Base-by-base conservation (phyloP, 2,113 vertebrate species). In the Spea multiplicata region DNA sequence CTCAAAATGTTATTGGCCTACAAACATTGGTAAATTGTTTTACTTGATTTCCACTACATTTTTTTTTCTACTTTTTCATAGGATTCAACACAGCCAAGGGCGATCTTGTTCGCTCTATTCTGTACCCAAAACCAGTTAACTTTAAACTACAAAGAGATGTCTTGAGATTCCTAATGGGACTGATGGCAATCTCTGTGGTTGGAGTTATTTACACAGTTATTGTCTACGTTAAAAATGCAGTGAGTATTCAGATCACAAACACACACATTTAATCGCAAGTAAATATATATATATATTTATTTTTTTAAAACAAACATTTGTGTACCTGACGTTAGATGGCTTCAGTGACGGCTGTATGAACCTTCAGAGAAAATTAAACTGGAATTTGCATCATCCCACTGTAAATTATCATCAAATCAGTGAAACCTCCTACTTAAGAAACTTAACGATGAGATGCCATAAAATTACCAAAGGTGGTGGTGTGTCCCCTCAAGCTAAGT, bases 61-160 rank as follows among this genome's bases (percentile, higher is more conserved):
- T 49, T 70, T 8, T 16, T 3, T 52, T 71, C 3, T 70, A 13
- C 13, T 8, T 50, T 64, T 14, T 66, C 84, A 50, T 73, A 94
- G 93, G 93, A 49, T 93, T 94, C 86, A 92, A 84, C 83, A 93
- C 93, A 53, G 90, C 92, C 8, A 93, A 93, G 64, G 93, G 93
- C 1, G 91, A 93, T 75, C 88, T 94, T 0, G 91, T 93, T 76
- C 87, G 93, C 75, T 91, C 92, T 71, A 93, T 94, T 74, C 89
- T 94, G 50, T 94, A 93, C 61, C 91, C 92, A 9, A 93, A 91
- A 76, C 90, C 92, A 2, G 85, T 92, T 84, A 90, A 92, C 66
- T 93, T 94, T 81, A 91, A 89, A 74, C 86, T 94, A 62, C 92
- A 94, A 75, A 87, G 87, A 70, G 92, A 94, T 6, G 91, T 88